phyloP scores from a whole-genome alignment of 2,888 invertebrate genomes.

The Apodemia hepburni region DNA sequence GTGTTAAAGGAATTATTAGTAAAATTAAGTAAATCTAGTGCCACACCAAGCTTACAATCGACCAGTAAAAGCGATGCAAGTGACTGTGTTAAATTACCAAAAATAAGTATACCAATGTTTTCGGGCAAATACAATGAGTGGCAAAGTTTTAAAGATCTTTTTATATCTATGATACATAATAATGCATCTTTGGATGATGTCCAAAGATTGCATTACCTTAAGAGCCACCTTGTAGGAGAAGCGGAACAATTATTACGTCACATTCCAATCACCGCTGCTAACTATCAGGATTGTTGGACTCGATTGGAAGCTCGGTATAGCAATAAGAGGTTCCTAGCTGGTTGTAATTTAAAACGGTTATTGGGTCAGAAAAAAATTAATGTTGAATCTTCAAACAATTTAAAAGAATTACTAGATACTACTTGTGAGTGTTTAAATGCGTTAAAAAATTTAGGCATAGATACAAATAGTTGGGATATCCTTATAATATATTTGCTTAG shows the following conservation, averaged over 20 bases:
- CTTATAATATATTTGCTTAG: slow-evolving; percentile 22
- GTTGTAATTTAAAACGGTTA: slow-evolving; percentile 28
- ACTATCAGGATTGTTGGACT: slow-evolving; percentile 31
- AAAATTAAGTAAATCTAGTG: not conserved
- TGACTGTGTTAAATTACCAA: slow-evolving; percentile 10
- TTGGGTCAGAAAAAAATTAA: slow-evolving; percentile 21
- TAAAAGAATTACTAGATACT: slow-evolving; percentile 31
- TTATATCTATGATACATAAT: slow-evolving; percentile 17
- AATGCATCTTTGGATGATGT: slow-evolving; percentile 30
- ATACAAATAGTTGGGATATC: slow-evolving; percentile 22
- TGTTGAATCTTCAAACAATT: slow-evolving; percentile 26
- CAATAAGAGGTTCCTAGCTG: slow-evolving; percentile 31
- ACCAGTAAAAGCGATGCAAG: slow-evolving; percentile 1
- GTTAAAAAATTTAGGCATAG: slow-evolving; percentile 24
- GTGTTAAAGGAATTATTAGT: slow-evolving; percentile 15
- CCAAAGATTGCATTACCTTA: slow-evolving; percentile 33
- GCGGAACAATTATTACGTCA: slow-evolving; percentile 32
- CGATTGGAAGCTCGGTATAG: slow-evolving; percentile 28
- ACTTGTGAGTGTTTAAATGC: slow-evolving; percentile 30
- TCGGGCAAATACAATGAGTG: slow-evolving; percentile 32
- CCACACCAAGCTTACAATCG: slow-evolving; percentile 3
- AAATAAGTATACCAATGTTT: slow-evolving; percentile 25
- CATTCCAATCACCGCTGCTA: slow-evolving; percentile 25
- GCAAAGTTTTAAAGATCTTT: slow-evolving; percentile 32
- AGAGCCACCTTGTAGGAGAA: slow-evolving; percentile 28